These are phyloP conservation scores for Nymphalis io DNA, from an alignment of 1,140 invertebrate species.

Conservation along the genomic window DNA sequence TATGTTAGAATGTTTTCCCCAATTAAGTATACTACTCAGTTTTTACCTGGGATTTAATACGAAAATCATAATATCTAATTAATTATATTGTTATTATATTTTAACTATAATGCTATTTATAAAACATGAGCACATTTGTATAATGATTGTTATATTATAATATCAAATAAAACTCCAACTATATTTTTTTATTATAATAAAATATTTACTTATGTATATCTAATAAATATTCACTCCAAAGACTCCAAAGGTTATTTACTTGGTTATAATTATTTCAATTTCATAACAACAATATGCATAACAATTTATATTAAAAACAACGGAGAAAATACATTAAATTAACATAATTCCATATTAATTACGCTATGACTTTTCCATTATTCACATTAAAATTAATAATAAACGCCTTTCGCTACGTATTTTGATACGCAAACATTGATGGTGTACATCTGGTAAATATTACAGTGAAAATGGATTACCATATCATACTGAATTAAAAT, in stretches of 20 bases:
- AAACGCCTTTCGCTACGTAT: slow-evolving; percentile 34
- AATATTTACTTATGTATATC: too few species aligned
- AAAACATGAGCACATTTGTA: too few species aligned
- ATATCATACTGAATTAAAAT: slow-evolving; percentile 20
- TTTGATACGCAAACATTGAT: slow-evolving; percentile 36
- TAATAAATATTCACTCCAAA: too few species aligned
- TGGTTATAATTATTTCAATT: background rate
- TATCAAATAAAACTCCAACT: too few species aligned
- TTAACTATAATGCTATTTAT: too few species aligned
- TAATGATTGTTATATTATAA: too few species aligned
- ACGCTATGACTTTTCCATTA: slow-evolving; percentile 32
- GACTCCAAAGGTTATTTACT: background rate
- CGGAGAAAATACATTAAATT: slow-evolving; percentile 23
- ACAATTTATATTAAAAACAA: background rate
- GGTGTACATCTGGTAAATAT: slow-evolving; percentile 27
- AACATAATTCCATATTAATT: slow-evolving; percentile 32
- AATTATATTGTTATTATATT: too few species aligned
- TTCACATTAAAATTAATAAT: slow-evolving; percentile 39
- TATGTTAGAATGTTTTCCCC: too few species aligned
- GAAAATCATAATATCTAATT: too few species aligned
- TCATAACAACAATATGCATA: background rate
- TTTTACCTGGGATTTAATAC: too few species aligned
- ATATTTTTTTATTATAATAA: too few species aligned
- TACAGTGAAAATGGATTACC: slow-evolving; percentile 29
- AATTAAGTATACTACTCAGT: too few species aligned